Conservation (phyloP, 2,888 invertebrate genomes). For the Drosophila lutescens region DNA sequence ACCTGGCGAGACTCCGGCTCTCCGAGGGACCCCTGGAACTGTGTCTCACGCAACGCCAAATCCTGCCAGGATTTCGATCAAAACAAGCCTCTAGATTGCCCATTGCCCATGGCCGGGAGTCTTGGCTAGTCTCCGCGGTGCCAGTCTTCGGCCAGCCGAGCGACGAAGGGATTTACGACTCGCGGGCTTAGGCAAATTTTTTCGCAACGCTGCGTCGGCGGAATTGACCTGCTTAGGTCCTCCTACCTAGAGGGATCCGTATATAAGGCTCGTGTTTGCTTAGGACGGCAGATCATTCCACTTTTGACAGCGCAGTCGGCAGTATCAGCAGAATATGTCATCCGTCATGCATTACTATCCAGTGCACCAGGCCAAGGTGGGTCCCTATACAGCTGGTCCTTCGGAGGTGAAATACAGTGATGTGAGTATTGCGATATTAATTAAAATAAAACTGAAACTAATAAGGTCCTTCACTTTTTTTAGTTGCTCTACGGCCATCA, state of each 20-base stretch:
- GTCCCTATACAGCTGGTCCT: slow-evolving; percentile 41
- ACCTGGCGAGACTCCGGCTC: slow-evolving; percentile 45
- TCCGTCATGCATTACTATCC: slow-evolving; percentile 76
- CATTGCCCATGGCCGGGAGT: slow-evolving; percentile 38
- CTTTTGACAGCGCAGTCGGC: slow-evolving; percentile 48
- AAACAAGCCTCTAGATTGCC: slow-evolving; percentile 72
- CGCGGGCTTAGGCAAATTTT: slow-evolving; percentile 75
- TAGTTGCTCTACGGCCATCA: slow-evolving; percentile 45
- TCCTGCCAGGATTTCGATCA: slow-evolving; percentile 71
- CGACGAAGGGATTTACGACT: slow-evolving; percentile 71
- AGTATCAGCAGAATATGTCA: slow-evolving; percentile 55
- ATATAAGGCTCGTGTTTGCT: slow-evolving; percentile 27
- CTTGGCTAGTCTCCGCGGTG: slow-evolving; percentile 60
- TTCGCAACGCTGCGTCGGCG: slow-evolving; percentile 49
- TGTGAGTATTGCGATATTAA: slow-evolving; percentile 39
- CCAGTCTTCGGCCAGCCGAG: slow-evolving; percentile 17
- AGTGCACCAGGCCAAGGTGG: slow-evolving; percentile 65
- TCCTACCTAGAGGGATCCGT: slow-evolving; percentile 20
- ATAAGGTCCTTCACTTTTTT: neutral
- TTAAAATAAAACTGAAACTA: neutral
- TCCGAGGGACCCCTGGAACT: slow-evolving; percentile 16
- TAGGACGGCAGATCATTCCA: slow-evolving; percentile 51
- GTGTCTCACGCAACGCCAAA: slow-evolving; percentile 64
- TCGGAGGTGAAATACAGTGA: slow-evolving; percentile 62
- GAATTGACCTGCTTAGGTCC: slow-evolving; percentile 6